These are phyloP conservation scores for Bolinopsis microptera DNA, from an alignment of 37 sponge, comb jelly and placozoan genomes.

Conservation along the genomic window DNA sequence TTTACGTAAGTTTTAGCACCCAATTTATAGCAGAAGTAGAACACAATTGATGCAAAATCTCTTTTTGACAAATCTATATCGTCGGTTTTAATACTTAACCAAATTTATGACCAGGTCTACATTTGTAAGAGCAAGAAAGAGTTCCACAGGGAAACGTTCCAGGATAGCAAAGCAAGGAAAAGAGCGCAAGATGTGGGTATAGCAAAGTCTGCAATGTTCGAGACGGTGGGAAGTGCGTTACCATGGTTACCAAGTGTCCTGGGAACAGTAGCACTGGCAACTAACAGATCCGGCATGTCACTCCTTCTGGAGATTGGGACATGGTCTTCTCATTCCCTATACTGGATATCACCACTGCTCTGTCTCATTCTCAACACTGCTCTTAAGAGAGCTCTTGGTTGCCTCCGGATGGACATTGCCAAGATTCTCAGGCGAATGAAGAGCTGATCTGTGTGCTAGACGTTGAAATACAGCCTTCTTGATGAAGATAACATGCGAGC, in stretches of 20 bases:
- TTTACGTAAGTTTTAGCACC: neutral
- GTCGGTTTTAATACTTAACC: no score
- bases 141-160: neutral
- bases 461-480: no score
- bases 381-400: neutral
- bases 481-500: no score
- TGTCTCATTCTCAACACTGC: neutral
- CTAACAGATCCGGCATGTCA: neutral
- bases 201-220: neutral
- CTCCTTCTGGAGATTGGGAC: neutral
- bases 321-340: neutral
- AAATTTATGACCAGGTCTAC: neutral
- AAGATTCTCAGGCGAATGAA: neutral
- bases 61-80: no score
- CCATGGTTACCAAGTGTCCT: neutral
- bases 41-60: no score
- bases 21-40: no score
- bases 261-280: neutral
- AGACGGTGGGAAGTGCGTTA: neutral
- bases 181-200: neutral
- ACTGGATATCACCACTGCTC: neutral
- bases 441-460: neutral
- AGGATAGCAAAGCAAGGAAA: conserved; percentile 2
- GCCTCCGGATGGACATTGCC: neutral
- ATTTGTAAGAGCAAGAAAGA: conserved; percentile 9